Percentiles rank a stretch among this genome's conserved stretches.
These are phyloP conservation scores for Anthonomus grandis DNA, from an alignment of 1,140 invertebrate species.

Conservation along the genomic window DNA sequence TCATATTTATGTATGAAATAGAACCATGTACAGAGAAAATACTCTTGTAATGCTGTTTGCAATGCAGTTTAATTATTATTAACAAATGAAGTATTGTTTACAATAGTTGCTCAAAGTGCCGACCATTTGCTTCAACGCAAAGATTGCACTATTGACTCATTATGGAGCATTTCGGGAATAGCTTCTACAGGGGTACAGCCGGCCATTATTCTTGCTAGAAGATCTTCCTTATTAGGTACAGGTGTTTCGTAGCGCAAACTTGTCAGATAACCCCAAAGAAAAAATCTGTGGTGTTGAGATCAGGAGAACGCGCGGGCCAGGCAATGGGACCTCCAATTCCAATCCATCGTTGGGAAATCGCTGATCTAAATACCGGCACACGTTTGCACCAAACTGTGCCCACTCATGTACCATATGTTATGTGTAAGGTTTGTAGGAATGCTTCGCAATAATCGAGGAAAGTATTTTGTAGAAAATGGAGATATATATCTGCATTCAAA, in stretches of 20 bases:
- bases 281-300: conserved; percentile 12
- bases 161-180: neutral
- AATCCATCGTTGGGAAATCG: conserved; percentile 5
- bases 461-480: conserved; percentile 7
- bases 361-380: neutral
- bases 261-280: conserved; percentile 2
- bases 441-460: neutral
- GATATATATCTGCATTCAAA: neutral
- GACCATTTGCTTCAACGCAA: too few relatives aligned
- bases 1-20: too few relatives aligned
- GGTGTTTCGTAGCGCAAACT: neutral
- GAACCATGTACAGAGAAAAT: too few relatives aligned
- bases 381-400: neutral
- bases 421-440: neutral
- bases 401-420: neutral
- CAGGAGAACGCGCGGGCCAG: neutral
- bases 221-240: neutral
- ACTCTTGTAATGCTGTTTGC: too few relatives aligned
- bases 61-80: too few relatives aligned
- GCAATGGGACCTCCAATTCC: neutral
- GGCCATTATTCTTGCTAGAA: neutral
- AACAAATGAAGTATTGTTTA: too few relatives aligned
- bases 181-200: neutral
- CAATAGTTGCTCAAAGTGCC: too few relatives aligned
- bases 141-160: too few relatives aligned